Evolutionary conservation across 64 coral and sea anemone genomes (phyloP), one percentile per base, ranked within the genome.

Genomic region (Orbicella faveolata): DNA sequence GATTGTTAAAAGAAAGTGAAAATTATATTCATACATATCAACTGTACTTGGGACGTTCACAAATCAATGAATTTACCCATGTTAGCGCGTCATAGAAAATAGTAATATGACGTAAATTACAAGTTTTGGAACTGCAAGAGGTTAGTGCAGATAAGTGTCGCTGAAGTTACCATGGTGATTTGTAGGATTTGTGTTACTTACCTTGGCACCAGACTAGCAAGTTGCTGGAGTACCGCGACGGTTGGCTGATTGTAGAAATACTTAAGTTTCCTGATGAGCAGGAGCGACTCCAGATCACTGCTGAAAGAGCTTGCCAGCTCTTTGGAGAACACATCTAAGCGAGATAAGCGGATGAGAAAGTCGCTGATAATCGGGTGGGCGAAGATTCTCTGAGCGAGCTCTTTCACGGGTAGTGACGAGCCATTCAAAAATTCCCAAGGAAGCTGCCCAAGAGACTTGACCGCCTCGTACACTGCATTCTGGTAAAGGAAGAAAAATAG

Each of bases 171-270:
- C 3, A 57, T 57, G 54, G 1, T 57, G 54, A 10, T 57, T 14
- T 57, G 2, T 57, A 1, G 13, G 54, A 11, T 57, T 41, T 41
- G 39, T 57, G 13, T 57, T 57, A 13, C 15, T 10, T 72, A 92
- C 90, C 83, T 92, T 67, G 82, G 44, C 6, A 86, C 74, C 36
- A 92, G 83, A 37, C 36, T 44, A 0, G 72, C 84, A 64, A 92
- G 73, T 55, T 92, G 90, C 35, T 92, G 90, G 0, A 87, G 21
- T 6, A 92, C 90, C 0, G 74, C 90, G 2, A 57, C 34, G 39
- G 73, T 84, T 85, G 89, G 90, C 65, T 78, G 75, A 55, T 92
- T 87, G 63, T 92, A 92, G 36, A 92, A 92, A 70, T 86, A 92
- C 75, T 92, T 92, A 15, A 92, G 59, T 76, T 92, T 55, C 17